phyloP scores from a whole-genome alignment of 2,888 invertebrate species.

The Lamellibrachia columna region DNA sequence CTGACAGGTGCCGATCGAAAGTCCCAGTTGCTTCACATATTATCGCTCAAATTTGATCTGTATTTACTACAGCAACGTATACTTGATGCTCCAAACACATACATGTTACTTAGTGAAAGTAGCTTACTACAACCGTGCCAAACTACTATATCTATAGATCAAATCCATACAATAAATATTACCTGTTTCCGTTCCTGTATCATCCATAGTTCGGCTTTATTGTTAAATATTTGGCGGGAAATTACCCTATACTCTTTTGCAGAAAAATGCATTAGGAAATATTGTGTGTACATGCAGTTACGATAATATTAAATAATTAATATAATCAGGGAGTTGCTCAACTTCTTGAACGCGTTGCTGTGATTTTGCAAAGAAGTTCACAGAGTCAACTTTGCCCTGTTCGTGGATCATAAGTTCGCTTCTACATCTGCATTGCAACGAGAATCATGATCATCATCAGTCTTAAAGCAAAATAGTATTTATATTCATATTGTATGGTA shows the following conservation, averaged over 20 bases:
- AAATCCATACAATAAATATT: background rate
- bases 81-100: background rate
- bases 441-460: background rate
- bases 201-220: background rate
- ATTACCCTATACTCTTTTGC: background rate
- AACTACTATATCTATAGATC: background rate
- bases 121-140: background rate
- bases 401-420: background rate
- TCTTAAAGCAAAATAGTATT: background rate
- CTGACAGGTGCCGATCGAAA: background rate
- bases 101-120: background rate
- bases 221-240: constrained; percentile 16
- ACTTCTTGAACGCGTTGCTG: background rate
- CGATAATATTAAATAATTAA: background rate
- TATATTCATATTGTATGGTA: background rate
- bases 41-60: background rate
- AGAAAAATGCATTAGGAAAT: background rate
- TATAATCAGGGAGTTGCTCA: background rate
- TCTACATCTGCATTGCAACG: background rate
- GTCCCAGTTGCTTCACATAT: background rate
- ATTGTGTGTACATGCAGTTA: background rate
- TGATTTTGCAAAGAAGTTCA: background rate
- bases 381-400: background rate
- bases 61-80: background rate
- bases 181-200: background rate